phyloP scores from a whole-genome alignment of 2,888 invertebrate genomes.

The Arrhopalites spinosus region DNA sequence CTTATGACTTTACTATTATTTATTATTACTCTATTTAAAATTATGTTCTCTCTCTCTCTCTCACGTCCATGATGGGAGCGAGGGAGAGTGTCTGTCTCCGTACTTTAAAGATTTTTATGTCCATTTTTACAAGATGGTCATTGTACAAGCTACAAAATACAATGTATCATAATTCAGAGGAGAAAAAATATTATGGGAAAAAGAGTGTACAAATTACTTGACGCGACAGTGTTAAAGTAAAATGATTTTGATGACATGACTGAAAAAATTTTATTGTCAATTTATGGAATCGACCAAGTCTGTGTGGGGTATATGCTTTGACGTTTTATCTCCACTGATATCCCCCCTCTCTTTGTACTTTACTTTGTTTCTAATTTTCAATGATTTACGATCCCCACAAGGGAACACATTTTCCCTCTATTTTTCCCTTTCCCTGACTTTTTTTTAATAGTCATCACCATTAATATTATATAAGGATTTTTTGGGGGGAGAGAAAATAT shows the following conservation, averaged over 20 bases:
- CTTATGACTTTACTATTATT: neutral
- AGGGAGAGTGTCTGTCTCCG: no score
- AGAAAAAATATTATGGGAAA: no score
- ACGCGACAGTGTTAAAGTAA: no score
- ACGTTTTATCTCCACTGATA: neutral
- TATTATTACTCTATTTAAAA: neutral
- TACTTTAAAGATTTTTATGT: no score
- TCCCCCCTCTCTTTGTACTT: neutral
- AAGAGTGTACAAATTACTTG: no score
- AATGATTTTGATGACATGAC: no score
- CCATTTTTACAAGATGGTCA: neutral
- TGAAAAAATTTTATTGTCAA: no score
- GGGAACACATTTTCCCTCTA: neutral
- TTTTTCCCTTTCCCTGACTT: neutral
- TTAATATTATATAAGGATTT: neutral
- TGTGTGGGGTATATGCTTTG: neutral
- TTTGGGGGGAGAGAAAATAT: constrained; percentile 9
- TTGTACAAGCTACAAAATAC: neutral
- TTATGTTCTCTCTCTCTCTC: neutral
- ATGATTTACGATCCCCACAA: constrained; percentile 19
- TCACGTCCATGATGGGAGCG: neutral
- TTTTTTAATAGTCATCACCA: constrained; percentile 19
- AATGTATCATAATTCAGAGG: neutral
- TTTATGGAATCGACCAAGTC: no score
- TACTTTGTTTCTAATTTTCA: constrained; percentile 23